phyloP scores from a whole-genome alignment of 64 coral and sea anemone species.

The Dendrophyllia cribrosa region DNA sequence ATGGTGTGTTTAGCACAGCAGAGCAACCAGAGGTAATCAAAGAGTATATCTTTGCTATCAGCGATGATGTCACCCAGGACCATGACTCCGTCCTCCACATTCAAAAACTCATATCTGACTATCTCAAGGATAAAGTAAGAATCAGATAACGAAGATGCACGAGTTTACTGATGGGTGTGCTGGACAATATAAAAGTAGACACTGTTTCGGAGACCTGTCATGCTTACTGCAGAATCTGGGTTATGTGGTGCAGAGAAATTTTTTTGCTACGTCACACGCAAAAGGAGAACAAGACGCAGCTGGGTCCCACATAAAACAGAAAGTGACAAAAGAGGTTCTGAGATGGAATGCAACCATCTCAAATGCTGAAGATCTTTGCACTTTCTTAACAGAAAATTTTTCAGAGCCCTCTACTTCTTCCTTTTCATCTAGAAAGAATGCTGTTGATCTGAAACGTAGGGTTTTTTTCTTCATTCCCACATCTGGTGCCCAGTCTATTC shows the following conservation, averaged over 20 bases:
- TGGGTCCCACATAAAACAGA: conserved; percentile 59
- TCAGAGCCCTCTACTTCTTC: not conserved
- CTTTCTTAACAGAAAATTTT: not conserved
- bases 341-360: not conserved
- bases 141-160: conserved; percentile 1
- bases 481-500: not conserved
- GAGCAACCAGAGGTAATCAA: not conserved
- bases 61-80: conserved; percentile 23
- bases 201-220: conserved; percentile 31
- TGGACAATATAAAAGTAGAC: conserved; percentile 22
- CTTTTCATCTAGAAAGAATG: not conserved
- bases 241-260: conserved; percentile 1
- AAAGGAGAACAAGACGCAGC: conserved; percentile 28
- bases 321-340: conserved; percentile 1
- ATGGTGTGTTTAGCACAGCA: not conserved
- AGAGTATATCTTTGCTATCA: conserved; percentile 26
- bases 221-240: not conserved
- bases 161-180: conserved; percentile 68
- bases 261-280: conserved; percentile 30
- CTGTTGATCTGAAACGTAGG: not conserved
- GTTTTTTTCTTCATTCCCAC: not conserved
- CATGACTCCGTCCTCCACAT: conserved; percentile 13
- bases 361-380: not conserved
- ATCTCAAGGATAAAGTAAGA: not conserved
- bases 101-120: not conserved